Evolutionary conservation across 2,113 vertebrate species (phyloP).

Genomic region (Falcunculus frontatus): DNA sequence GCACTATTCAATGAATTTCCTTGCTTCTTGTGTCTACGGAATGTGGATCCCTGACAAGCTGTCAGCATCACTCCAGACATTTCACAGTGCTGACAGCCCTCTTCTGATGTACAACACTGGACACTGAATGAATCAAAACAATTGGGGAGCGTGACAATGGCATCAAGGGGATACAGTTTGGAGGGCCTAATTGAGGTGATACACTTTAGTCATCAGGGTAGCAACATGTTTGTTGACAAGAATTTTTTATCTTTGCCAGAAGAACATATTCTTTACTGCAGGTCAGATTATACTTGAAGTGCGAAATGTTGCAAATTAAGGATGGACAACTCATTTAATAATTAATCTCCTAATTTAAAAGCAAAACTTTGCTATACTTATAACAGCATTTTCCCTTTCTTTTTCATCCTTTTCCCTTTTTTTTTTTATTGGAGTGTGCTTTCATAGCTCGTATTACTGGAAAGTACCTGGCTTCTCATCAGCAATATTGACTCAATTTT

Average conservation of each 20-base stretch:
- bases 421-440: background rate
- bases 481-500: background rate
- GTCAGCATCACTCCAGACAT: background rate
- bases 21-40: background rate
- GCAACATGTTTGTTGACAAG: background rate
- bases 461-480: background rate
- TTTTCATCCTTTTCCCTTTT: background rate
- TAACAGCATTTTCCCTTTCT: background rate
- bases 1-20: background rate
- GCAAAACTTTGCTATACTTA: background rate
- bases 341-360: background rate
- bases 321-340: background rate
- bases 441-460: background rate
- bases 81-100: background rate
- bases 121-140: constrained; percentile 2
- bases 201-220: background rate
- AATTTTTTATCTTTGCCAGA: background rate
- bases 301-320: background rate
- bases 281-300: background rate
- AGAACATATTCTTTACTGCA: background rate
- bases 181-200: background rate
- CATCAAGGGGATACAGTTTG: background rate
- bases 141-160: background rate
- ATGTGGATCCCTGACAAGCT: background rate
- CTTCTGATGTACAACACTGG: background rate